Base-by-base conservation (phyloP, 2,888 invertebrate genomes). In the Polia nebulosa region DNA sequence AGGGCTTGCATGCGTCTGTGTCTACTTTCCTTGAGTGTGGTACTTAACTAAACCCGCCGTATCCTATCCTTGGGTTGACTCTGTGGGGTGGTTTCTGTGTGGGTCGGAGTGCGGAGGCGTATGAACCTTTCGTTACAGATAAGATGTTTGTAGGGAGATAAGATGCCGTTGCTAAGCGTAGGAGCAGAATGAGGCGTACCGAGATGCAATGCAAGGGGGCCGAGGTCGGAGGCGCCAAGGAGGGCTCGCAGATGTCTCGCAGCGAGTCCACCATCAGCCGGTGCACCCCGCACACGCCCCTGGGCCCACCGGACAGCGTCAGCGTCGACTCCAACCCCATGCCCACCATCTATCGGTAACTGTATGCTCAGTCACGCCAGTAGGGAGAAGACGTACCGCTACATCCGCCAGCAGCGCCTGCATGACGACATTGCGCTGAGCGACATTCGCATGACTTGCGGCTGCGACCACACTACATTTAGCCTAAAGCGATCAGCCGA, bases 311-410 rank as follows among this genome's bases (percentile, higher is more conserved):
- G 90, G 98, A 98, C 96, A 98, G 97, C 96, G 97, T 97, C 93
- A 97, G 98, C 96, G 98, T 98, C 93, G 98, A 98, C 96, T 98
- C 98, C 93, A 98, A 97, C 96, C 97, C 98, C 92, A 97, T 98
- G 94, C 97, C 97, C 85, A 98, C 98, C 86, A 98, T 98, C 95
- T 98, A 98, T 97, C 98, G 98, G 98, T 98, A 97, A 95, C 93
- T 90, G 89, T 89, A 88, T 82, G 82, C 72, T 80, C 83, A 83
- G 84, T 83, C 84, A 80, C 82, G 81, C 86, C 85, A 65, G 80
- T 74, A 80, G 88, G 89, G 91, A 90, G 92, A 92, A 93, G 90
- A 92, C 89, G 85, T 91, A 89, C 63, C 74, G 75, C 70, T 67
- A 67, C 64, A 47, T 61, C 58, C 64, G 25, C 47, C 68, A 59